A percentile compares a stretch with the other conserved stretches of the same genome.
phyloP scores from a whole-genome alignment of 2,888 invertebrate species.

The Ennomos quercinarius region DNA sequence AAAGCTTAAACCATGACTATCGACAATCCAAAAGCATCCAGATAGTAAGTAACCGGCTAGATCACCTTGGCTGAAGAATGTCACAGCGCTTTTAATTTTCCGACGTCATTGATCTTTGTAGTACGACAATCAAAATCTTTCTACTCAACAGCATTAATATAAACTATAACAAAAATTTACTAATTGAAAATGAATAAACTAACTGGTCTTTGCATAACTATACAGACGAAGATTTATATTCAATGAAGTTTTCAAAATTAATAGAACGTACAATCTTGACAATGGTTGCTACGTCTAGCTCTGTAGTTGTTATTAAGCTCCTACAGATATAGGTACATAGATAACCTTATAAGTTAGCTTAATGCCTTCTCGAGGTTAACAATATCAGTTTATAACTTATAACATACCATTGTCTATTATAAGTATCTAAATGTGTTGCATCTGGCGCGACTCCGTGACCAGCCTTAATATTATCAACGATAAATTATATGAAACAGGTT shows the following conservation, averaged over 20 bases:
- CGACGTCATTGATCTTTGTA: slow-evolving; percentile 10
- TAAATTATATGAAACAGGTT: slow-evolving; percentile 37
- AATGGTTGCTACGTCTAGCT: too few relatives aligned
- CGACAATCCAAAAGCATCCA: slow-evolving; percentile 25
- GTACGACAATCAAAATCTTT: too few relatives aligned
- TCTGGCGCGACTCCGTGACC: slow-evolving; percentile 35
- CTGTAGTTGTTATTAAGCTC: too few relatives aligned
- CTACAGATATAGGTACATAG: too few relatives aligned
- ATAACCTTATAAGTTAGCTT: too few relatives aligned
- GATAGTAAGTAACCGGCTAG: slow-evolving; percentile 46
- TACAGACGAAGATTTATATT: too few relatives aligned
- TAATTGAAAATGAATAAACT: too few relatives aligned
- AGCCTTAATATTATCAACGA: slow-evolving; percentile 22
- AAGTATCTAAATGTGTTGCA: slow-evolving; percentile 10
- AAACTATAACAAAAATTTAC: too few relatives aligned
- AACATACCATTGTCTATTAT: slow-evolving; percentile 7
- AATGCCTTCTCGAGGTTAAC: background rate
- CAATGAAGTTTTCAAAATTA: too few relatives aligned
- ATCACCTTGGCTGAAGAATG: slow-evolving; percentile 56
- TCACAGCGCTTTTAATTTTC: slow-evolving; percentile 33
- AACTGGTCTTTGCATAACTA: too few relatives aligned
- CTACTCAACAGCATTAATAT: too few relatives aligned
- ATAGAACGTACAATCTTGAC: too few relatives aligned
- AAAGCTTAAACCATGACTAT: slow-evolving; percentile 18
- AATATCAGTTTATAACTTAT: slow-evolving; percentile 11